Evolutionary conservation across 64 coral and sea anemone genomes (phyloP).

Genomic region (Catalaphyllia jardinei): DNA sequence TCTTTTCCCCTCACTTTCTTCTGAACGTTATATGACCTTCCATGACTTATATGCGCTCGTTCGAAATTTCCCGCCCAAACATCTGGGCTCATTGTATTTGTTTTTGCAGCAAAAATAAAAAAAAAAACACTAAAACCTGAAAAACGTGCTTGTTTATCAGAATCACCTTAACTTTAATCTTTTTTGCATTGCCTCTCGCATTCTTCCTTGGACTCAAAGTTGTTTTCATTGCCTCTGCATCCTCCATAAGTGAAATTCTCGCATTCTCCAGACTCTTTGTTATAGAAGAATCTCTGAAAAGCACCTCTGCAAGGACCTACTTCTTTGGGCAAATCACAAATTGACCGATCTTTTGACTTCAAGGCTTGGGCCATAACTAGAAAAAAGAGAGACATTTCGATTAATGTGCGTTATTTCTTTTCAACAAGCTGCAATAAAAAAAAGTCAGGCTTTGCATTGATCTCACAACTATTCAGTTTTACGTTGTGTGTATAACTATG

Average conservation of each 20-base stretch:
- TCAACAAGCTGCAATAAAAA: too few relatives aligned
- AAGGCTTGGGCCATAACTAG: background rate
- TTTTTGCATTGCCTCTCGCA: constrained; percentile 25
- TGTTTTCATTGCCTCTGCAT: constrained; percentile 52
- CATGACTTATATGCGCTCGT: too few relatives aligned
- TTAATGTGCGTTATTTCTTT: background rate
- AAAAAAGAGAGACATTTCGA: background rate
- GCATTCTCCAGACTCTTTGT: constrained; percentile 15
- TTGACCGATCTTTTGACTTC: background rate
- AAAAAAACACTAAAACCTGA: background rate
- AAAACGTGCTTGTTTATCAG: background rate
- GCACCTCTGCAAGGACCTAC: constrained; percentile 13
- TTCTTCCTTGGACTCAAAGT: constrained; percentile 21
- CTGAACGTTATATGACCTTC: too few relatives aligned
- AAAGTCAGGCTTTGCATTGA: too few relatives aligned
- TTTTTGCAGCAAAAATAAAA: too few relatives aligned
- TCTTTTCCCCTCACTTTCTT: too few relatives aligned
- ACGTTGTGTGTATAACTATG: too few relatives aligned
- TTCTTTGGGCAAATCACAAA: background rate
- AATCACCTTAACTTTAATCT: background rate
- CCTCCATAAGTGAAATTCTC: constrained; percentile 36
- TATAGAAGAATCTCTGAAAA: constrained; percentile 26
- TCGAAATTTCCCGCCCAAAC: too few relatives aligned
- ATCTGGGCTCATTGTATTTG: too few relatives aligned
- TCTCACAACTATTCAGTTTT: too few relatives aligned